Conservation (phyloP, 2,888 invertebrate species). For the Epistrophe eligans region DNA sequence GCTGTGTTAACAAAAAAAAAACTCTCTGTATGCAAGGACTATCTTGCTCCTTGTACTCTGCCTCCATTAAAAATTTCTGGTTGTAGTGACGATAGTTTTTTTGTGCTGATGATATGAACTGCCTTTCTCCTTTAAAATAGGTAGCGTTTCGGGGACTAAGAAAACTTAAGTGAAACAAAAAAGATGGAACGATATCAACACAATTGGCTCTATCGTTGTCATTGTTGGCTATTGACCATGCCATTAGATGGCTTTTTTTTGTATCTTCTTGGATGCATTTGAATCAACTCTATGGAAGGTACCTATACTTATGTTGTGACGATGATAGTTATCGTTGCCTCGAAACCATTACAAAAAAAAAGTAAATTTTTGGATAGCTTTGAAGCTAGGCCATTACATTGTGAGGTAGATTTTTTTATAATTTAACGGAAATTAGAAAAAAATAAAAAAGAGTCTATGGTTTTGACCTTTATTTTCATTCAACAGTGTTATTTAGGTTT, state of each 20-base stretch:
- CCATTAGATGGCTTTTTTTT: neutral
- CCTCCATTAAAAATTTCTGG: neutral
- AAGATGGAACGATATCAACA: slow-evolving; percentile 16
- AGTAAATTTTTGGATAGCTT: neutral
- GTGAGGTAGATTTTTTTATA: neutral
- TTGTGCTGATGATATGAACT: neutral
- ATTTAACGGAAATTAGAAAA: neutral
- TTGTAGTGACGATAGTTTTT: neutral
- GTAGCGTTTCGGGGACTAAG: neutral
- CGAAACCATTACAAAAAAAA: neutral
- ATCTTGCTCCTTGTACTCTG: neutral
- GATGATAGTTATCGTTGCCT: neutral
- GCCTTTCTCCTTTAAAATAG: neutral
- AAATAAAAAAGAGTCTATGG: neutral
- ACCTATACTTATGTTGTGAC: neutral
- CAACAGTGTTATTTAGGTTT: neutral
- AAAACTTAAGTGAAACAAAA: neutral
- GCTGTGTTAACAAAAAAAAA: neutral
- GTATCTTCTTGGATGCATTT: neutral
- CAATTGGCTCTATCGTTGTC: slow-evolving; percentile 17
- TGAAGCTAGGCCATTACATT: neutral
- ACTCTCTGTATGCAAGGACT: neutral
- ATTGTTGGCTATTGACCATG: slow-evolving; percentile 15
- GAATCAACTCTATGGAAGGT: neutral
- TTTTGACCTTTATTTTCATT: neutral